Evolutionary conservation across 1,140 invertebrate species (phyloP).

Genomic region (Leptinotarsa texana): DNA sequence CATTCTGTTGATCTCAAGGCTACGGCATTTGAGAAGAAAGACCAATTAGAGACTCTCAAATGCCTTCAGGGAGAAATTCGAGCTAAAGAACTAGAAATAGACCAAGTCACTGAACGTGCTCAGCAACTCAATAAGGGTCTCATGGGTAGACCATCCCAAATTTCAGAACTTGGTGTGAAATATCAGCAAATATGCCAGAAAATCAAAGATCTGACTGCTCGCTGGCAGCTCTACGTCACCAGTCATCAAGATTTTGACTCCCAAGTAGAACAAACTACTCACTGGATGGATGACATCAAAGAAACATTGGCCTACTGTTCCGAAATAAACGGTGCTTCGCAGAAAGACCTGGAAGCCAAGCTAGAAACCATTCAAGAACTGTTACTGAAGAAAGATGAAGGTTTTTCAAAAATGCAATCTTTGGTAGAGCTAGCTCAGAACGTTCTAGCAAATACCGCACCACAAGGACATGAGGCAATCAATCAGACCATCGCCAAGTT

Average conservation of each 20-base stretch:
- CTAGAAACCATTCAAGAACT: slow-evolving; percentile 84
- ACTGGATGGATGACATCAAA: slow-evolving; percentile 84
- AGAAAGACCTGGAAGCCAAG: slow-evolving; percentile 85
- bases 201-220: slow-evolving; percentile 86
- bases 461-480: slow-evolving; percentile 82
- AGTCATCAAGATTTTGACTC: slow-evolving; percentile 88
- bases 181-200: slow-evolving; percentile 89
- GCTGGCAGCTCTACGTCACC: slow-evolving; percentile 90
- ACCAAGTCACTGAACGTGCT: slow-evolving; percentile 86
- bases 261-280: slow-evolving; percentile 75
- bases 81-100: slow-evolving; percentile 90
- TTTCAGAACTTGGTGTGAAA: slow-evolving; percentile 85
- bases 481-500: slow-evolving; percentile 80
- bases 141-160: slow-evolving; percentile 69
- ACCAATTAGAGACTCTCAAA: slow-evolving; percentile 79
- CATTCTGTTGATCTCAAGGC: slow-evolving; percentile 88
- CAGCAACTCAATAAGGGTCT: slow-evolving; percentile 79
- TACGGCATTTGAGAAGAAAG: slow-evolving; percentile 80
- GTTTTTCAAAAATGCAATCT: slow-evolving; percentile 82
- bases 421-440: slow-evolving; percentile 87
- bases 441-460: slow-evolving; percentile 90
- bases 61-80: slow-evolving; percentile 84
- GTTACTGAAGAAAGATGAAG: slow-evolving; percentile 86
- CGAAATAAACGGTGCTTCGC: slow-evolving; percentile 77
- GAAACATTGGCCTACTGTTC: slow-evolving; percentile 84